phyloP scores from a whole-genome alignment of 1,140 invertebrate genomes.

The Dendrolimus punctatus region DNA sequence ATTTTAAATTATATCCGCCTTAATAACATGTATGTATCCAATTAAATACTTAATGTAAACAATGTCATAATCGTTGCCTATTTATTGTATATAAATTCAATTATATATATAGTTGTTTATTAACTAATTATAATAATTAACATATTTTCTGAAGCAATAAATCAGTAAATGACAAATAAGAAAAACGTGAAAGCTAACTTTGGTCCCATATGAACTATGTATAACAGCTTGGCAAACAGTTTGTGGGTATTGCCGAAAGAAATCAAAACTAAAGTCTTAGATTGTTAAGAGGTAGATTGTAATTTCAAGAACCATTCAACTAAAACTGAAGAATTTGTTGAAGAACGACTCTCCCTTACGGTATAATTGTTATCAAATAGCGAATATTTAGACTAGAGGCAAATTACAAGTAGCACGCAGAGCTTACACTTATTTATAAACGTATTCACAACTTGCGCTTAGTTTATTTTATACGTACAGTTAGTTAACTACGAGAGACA shows the following conservation, averaged over 20 bases:
- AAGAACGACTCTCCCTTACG: conserved; percentile 20
- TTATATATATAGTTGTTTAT: neutral
- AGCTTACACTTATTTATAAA: conserved; percentile 41
- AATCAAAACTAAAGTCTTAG: conserved; percentile 30
- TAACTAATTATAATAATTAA: conserved; percentile 11
- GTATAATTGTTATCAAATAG: conserved; percentile 15
- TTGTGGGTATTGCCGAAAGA: conserved; percentile 18
- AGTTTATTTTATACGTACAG: conserved; percentile 38
- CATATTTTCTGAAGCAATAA: conserved; percentile 17
- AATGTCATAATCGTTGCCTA: conserved; percentile 1
- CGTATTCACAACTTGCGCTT: conserved; percentile 38
- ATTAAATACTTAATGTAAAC: conserved; percentile 4
- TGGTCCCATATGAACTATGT: conserved; percentile 42
- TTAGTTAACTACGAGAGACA: conserved; percentile 51
- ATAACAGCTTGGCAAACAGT: conserved; percentile 14
- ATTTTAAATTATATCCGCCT: too few species aligned
- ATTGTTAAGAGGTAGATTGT: conserved; percentile 67
- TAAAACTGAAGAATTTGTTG: conserved; percentile 41
- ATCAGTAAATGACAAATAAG: conserved; percentile 23
- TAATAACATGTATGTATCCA: neutral
- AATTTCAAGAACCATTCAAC: conserved; percentile 54
- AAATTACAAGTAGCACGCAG: conserved; percentile 48
- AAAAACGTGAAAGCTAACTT: conserved; percentile 36
- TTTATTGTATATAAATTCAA: conserved; percentile 5
- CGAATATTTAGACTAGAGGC: conserved; percentile 35